A percentile compares a stretch with the other conserved stretches of the same genome.
phyloP scores from a whole-genome alignment of 2,888 invertebrate genomes.

The Papilio demoleus region DNA sequence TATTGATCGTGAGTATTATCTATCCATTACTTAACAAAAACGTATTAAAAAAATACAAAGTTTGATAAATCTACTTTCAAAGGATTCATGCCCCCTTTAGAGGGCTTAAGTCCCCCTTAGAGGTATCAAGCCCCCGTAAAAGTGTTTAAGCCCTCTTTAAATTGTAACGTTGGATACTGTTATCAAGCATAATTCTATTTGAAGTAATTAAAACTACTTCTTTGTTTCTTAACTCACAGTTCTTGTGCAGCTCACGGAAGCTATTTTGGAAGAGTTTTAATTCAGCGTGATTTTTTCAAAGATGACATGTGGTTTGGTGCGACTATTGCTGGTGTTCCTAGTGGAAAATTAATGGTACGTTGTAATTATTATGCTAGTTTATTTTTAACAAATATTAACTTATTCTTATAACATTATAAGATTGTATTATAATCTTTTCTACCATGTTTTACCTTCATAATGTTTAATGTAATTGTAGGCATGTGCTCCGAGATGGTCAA shows the following conservation, averaged over 20 bases:
- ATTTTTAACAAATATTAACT: no score
- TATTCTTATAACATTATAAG: no score
- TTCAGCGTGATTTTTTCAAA: slow-evolving; percentile 51
- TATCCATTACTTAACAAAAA: no score
- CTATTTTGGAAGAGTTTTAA: slow-evolving; percentile 39
- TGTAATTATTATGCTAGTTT: background rate
- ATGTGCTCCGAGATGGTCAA: slow-evolving; percentile 35
- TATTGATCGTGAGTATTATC: slow-evolving; percentile 26
- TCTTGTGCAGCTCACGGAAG: slow-evolving; percentile 6
- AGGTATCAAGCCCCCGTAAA: no score
- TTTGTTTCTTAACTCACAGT: slow-evolving; percentile 38
- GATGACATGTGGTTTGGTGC: slow-evolving; percentile 78
- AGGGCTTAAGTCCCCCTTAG: no score
- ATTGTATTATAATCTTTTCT: background rate
- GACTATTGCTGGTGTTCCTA: slow-evolving; percentile 56
- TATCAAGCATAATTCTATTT: no score
- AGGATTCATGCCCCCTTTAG: no score
- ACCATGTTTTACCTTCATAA: no score
- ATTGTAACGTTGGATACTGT: no score
- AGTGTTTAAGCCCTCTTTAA: no score
- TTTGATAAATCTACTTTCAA: no score
- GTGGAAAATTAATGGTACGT: slow-evolving; percentile 61
- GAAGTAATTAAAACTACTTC: slow-evolving; percentile 39
- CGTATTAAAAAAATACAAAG: no score
- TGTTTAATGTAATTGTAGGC: slow-evolving; percentile 11